Base-by-base conservation (phyloP, 2,113 vertebrate species). In the Channa maculata region DNA sequence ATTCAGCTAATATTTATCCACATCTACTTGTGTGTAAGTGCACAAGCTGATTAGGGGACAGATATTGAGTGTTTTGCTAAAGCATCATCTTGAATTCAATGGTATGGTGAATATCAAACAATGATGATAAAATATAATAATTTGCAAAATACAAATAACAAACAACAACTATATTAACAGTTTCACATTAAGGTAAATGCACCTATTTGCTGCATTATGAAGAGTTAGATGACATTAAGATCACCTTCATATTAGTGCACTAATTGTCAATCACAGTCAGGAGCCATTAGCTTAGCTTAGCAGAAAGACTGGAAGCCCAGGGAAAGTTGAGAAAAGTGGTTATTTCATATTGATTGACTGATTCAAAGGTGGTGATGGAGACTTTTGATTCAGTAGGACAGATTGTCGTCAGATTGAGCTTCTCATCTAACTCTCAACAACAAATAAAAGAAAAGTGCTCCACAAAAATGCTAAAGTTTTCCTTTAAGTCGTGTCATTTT, bases 241-340 rank as follows among this genome's bases (percentile, higher is more conserved):
- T 43, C 6, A 3, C 11, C 33, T 12, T 9, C 3, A 8, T 37
- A 4, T 51, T 11, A 43, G 13, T 38, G 4, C 3, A n/a, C 8
- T 7, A 8, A 63, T 49, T 37, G 52, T 15, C 7, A 68, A 77
- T 5, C 15, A 5, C 5, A 36, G 13, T 5, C 8, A 70, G 57
- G 8, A 45, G 48, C 6, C 3, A 2, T 66, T 45, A 62, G 39
- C 41, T 69, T 75, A 58, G 67, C 39, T 59, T 61, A 73, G 53
- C 49, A n/a, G 24, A 24, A 24, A 24, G 24, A 24, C 24, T 24
- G 24, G 24, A 24, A 24, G 24, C 24, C 24, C 24, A 24, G 24
- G 24, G 24, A 24, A 24, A 24, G 24, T 24, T 24, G 24, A 24
- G 24, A 24, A 24, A 24, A 24, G 24, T 24, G 24, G 1, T n/a